These are phyloP conservation scores for Sebastes nivosus DNA, from an alignment of 2,797 vertebrate genomes.

Conservation along the genomic window DNA sequence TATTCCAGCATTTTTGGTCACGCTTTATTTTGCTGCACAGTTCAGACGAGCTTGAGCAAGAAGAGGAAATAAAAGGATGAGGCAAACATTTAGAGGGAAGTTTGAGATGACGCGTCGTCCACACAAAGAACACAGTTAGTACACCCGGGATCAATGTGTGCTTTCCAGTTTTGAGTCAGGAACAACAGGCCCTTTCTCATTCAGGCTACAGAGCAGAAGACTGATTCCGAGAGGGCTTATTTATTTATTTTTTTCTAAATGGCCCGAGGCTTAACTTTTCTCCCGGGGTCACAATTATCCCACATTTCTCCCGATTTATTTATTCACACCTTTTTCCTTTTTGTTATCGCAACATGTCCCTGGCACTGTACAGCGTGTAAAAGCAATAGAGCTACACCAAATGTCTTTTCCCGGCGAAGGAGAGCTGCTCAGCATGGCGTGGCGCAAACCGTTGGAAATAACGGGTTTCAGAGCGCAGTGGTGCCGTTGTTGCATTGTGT, in stretches of 20 bases:
- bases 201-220: background rate
- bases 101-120: background rate
- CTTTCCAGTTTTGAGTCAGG: slow-evolving; percentile 16
- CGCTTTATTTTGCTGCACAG: slow-evolving; percentile 15
- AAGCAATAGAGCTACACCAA: too few relatives aligned
- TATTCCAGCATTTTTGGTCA: slow-evolving; percentile 43
- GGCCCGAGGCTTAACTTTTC: background rate
- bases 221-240: background rate
- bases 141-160: background rate
- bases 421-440: too few relatives aligned
- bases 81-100: background rate
- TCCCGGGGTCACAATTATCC: too few relatives aligned
- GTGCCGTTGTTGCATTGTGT: too few relatives aligned
- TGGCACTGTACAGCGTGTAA: too few relatives aligned
- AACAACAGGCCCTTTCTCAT: slow-evolving; percentile 19
- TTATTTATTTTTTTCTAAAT: background rate
- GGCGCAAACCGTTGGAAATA: too few relatives aligned
- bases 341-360: too few relatives aligned
- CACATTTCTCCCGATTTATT: too few relatives aligned
- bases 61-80: slow-evolving; percentile 12
- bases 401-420: too few relatives aligned
- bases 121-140: background rate
- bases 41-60: slow-evolving; percentile 15
- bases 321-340: too few relatives aligned
- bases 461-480: too few relatives aligned